These are phyloP conservation scores for Lypha dubia DNA, from an alignment of 2,888 invertebrate species.

Conservation along the genomic window DNA sequence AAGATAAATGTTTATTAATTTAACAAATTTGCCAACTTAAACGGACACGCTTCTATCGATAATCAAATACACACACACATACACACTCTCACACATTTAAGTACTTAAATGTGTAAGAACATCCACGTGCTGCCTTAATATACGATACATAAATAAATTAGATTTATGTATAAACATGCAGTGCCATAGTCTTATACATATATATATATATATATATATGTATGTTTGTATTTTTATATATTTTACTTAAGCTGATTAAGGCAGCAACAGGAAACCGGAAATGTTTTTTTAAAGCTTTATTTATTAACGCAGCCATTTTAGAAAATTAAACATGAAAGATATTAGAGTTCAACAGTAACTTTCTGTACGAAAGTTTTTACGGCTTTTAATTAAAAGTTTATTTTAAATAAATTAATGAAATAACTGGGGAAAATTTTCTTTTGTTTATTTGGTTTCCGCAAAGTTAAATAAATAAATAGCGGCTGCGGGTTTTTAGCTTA, in stretches of 20 bases:
- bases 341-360: not conserved
- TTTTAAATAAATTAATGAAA: conserved; percentile 11
- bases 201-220: no score
- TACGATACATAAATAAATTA: not conserved
- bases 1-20: conserved; percentile 64
- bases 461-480: no score
- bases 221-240: not conserved
- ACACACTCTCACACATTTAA: not conserved
- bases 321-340: not conserved
- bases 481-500: not conserved
- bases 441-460: not conserved
- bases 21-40: conserved; percentile 49
- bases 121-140: conserved; percentile 9
- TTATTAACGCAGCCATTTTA: not conserved
- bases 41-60: not conserved
- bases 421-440: not conserved
- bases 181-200: not conserved
- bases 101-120: not conserved
- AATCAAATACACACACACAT: not conserved
- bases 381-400: not conserved
- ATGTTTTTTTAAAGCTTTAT: conserved; percentile 29
- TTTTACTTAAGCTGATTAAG: conserved; percentile 1
- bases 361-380: not conserved
- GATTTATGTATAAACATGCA: not conserved
- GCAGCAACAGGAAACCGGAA: conserved; percentile 28